Percentiles rank a stretch among this genome's conserved stretches.
phyloP scores from a whole-genome alignment of 2,797 vertebrate genomes.

The Benthosema pterotum region DNA sequence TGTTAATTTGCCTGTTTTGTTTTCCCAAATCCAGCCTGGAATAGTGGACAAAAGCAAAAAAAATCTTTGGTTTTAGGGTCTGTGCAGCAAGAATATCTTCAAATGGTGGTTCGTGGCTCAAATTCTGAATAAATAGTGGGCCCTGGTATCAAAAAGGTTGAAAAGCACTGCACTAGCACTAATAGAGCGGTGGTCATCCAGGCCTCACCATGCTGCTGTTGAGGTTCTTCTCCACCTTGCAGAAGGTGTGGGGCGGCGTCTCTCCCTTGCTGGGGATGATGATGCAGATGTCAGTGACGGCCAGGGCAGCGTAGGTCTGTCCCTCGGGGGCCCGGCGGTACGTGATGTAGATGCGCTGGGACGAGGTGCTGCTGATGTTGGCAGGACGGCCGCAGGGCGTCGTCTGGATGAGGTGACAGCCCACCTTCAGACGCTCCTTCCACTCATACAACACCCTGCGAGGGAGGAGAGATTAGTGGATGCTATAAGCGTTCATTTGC shows the following conservation, averaged over 20 bases:
- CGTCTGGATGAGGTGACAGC: slow-evolving; percentile 91
- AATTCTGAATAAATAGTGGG: too few relatives aligned
- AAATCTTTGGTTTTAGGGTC: too few relatives aligned
- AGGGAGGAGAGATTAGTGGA: slow-evolving; percentile 4
- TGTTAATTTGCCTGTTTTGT: too few relatives aligned
- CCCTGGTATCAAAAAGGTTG: too few relatives aligned
- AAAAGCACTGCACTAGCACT: too few relatives aligned
- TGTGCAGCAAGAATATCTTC: too few relatives aligned
- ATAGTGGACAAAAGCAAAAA: too few relatives aligned
- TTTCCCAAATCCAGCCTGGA: too few relatives aligned
- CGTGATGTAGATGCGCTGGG: slow-evolving; percentile 90
- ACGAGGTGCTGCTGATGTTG: slow-evolving; percentile 90
- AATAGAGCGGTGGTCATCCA: too few relatives aligned
- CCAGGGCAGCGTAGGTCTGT: slow-evolving; percentile 86
- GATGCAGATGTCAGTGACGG: slow-evolving; percentile 94
- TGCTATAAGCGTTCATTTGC: too few relatives aligned
- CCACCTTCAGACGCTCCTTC: slow-evolving; percentile 92
- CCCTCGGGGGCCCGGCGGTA: slow-evolving; percentile 88
- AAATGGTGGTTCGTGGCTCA: too few relatives aligned
- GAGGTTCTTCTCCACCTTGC: slow-evolving; percentile 94
- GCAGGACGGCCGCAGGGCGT: slow-evolving; percentile 89
- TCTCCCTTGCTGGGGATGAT: slow-evolving; percentile 94
- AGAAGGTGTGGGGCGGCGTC: slow-evolving; percentile 92
- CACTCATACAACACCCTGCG: slow-evolving; percentile 92
- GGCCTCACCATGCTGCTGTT: slow-evolving; percentile 93